Evolutionary conservation across 2,888 invertebrate genomes (phyloP).

Genomic region (Strigamia maritima): DNA sequence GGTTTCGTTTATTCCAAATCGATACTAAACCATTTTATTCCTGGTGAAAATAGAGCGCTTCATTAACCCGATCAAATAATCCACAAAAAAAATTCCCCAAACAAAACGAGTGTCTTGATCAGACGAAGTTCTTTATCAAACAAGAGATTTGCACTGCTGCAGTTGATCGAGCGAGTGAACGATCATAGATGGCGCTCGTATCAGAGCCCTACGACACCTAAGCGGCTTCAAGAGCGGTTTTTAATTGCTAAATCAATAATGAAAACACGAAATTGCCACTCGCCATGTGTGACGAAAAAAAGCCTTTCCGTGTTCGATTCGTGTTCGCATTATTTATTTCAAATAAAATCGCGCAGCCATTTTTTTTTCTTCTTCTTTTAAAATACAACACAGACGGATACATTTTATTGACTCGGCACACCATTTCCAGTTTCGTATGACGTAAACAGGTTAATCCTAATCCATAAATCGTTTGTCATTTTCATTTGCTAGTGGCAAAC

Average conservation of each 20-base stretch:
- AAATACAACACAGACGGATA: not conserved
- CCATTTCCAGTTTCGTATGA: not conserved
- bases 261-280: not conserved
- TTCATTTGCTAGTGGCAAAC: not conserved
- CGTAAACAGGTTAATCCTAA: not conserved
- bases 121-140: no score
- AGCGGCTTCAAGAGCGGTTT: not conserved
- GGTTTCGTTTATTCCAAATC: not conserved
- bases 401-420: not conserved
- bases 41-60: no score
- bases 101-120: not conserved
- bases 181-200: slow-evolving; percentile 16
- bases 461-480: not conserved
- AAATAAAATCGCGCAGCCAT: no score
- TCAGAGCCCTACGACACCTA: not conserved
- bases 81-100: not conserved
- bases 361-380: no score
- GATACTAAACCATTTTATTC: not conserved
- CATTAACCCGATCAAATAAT: not conserved
- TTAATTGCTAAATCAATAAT: slow-evolving; percentile 12
- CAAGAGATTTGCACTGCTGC: not conserved
- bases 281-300: not conserved
- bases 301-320: not conserved
- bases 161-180: not conserved
- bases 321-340: not conserved